Base-by-base conservation (phyloP, 1,140 invertebrate species). In the Mylabris phalerata region DNA sequence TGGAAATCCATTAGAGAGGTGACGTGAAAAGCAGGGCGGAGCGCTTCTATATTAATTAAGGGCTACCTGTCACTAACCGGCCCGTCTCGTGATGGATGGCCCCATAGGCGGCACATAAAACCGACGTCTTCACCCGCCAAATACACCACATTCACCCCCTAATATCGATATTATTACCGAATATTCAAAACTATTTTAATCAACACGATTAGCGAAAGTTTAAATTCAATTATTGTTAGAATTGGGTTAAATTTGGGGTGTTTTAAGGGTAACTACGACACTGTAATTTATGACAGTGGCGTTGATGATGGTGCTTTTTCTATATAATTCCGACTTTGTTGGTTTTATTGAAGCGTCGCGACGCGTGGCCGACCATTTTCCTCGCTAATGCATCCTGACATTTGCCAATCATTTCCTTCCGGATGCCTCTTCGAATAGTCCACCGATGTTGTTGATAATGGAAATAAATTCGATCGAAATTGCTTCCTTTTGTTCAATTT, bases 31-130 rank as follows among this genome's bases (percentile, higher is more conserved):
- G 66, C 68, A 64, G 65, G 68, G 68, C 59, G 68, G 65, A 66
- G 67, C 68, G 68, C 63, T 67, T 70, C 68, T 70, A 68, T 70
- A 70, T 70, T 70, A 70, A 70, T 70, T 70, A 70, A 70, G 65
- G 68, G 63, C 68, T 64, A 69, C 65, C 68, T 70, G 68, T 70
- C 68, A 70, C 65, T 62, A 67, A 62, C 63, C 61, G 62, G 58
- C 63, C 64, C 65, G 62, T 67, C 65, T 63, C 55, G 62, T 70
- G 68, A 70, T 70, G 67, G 68, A 70, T 70, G 68, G 60, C 60
- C 58, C 48, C 64, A 66, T 59, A 51, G 61, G 62, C 66, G 64
- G 51, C 62, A 59, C 60, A 57, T 60, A 55, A 48, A 50, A 45
- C 45, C 52, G 46, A 42, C 42, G 46, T 54, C 51, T 54, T 54